Percentiles rank a stretch among this genome's conserved stretches.
These are phyloP conservation scores for Frieseomelitta varia DNA, from an alignment of 1,140 invertebrate genomes.

Conservation along the genomic window DNA sequence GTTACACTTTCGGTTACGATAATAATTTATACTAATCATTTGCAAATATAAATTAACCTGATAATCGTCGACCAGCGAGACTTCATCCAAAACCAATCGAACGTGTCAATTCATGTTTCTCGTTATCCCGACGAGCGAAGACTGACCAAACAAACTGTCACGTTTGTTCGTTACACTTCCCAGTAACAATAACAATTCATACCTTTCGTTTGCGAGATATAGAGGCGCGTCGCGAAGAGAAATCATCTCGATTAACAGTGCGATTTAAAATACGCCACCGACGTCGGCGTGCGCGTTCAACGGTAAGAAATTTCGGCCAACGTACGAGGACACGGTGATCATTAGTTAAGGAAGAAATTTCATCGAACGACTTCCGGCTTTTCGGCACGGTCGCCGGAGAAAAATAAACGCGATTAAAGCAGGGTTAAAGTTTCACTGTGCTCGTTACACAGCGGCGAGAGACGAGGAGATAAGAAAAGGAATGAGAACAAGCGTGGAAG, in stretches of 20 bases:
- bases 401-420: not conserved
- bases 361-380: constrained; percentile 30
- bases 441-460: not conserved
- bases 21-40: no score
- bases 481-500: no score
- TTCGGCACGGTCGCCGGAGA: not conserved
- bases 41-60: not conserved
- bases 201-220: not conserved
- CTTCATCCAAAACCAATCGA: not conserved
- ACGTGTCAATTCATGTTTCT: not conserved
- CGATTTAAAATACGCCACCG: not conserved
- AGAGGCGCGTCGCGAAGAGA: not conserved
- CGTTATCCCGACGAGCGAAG: not conserved
- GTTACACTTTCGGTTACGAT: no score
- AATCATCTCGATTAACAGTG: not conserved
- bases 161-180: constrained; percentile 15
- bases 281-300: not conserved
- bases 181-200: not conserved
- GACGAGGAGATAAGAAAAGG: not conserved
- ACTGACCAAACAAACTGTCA: not conserved
- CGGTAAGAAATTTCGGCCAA: constrained; percentile 26
- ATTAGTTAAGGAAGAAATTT: constrained; percentile 42
- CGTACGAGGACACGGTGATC: not conserved
- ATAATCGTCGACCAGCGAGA: constrained; percentile 1
- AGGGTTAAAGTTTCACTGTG: not conserved